Conservation (phyloP, 2,113 vertebrate genomes). For the Calypte anna region DNA sequence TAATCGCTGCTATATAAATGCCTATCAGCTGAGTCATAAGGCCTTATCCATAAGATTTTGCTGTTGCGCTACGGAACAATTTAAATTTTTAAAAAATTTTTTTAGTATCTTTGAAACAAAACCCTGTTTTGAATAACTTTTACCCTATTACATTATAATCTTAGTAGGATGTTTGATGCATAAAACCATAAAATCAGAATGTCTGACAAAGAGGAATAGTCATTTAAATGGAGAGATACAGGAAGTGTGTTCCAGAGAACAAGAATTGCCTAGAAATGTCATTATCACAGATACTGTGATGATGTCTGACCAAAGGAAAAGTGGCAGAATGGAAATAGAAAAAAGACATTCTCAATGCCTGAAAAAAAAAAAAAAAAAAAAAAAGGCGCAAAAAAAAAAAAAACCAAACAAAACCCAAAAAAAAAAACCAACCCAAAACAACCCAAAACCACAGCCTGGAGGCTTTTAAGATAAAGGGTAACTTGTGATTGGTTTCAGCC, state of each 20-base stretch:
- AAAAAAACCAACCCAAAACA: too few relatives aligned
- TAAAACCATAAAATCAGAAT: background rate
- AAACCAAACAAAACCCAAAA: too few relatives aligned
- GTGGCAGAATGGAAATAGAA: background rate
- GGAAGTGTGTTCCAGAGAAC: background rate
- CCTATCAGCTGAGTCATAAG: conserved; percentile 19
- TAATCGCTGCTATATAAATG: background rate
- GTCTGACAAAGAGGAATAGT: background rate
- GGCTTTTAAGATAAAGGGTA: background rate
- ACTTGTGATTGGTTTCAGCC: background rate
- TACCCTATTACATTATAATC: background rate
- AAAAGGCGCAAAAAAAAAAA: too few relatives aligned
- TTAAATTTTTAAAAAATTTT: background rate
- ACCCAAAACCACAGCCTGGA: too few relatives aligned
- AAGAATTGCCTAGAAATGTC: background rate
- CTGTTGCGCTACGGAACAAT: background rate
- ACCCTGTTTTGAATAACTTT: background rate
- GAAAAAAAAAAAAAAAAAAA: background rate
- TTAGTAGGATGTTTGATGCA: background rate
- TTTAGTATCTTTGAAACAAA: background rate
- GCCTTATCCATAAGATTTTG: background rate
- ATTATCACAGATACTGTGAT: background rate
- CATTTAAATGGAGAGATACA: background rate
- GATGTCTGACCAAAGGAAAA: background rate
- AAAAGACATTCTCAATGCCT: background rate